A percentile compares a stretch with the other conserved stretches of the same genome.
Conservation (phyloP, 2,797 vertebrate species). For the Hoplostethus mediterraneus region DNA sequence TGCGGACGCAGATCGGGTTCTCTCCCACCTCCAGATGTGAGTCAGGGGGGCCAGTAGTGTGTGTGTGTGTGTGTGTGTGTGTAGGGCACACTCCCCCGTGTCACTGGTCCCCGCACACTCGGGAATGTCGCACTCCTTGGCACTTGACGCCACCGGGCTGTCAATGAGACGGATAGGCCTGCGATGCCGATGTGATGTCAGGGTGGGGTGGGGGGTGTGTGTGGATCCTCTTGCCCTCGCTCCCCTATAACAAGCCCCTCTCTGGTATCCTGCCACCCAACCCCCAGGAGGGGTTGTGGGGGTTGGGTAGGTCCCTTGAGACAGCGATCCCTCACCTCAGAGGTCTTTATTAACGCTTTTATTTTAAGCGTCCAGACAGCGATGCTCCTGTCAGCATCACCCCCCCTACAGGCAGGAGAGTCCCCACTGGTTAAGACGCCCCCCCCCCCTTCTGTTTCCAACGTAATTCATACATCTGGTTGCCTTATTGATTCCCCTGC, state of each 20-base stretch:
- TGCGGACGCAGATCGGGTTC: constrained; percentile 75
- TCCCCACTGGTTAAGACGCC: constrained; percentile 24
- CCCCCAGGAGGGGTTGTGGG: not conserved
- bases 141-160: constrained; percentile 82
- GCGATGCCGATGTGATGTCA: constrained; percentile 70
- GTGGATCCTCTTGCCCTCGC: constrained; percentile 67
- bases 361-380: constrained; percentile 66
- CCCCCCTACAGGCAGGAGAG: not conserved
- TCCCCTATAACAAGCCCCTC: constrained; percentile 57
- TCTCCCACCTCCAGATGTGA: constrained; percentile 79
- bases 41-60: constrained; percentile 52
- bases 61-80: constrained; percentile 46
- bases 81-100: constrained; percentile 70
- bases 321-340: constrained; percentile 42
- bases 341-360: constrained; percentile 69
- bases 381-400: constrained; percentile 46
- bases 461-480: constrained; percentile 59
- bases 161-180: constrained; percentile 83
- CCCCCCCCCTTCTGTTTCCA: constrained; percentile 33
- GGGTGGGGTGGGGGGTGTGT: constrained; percentile 31
- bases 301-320: no score
- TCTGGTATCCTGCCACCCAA: constrained; percentile 29
- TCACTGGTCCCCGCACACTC: constrained; percentile 19
- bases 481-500: constrained; percentile 55
- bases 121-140: constrained; percentile 79